Evolutionary conservation across 2,888 invertebrate species (phyloP), one percentile per base, ranked within the genome.

Genomic region (Dicyrtomina minuta): DNA sequence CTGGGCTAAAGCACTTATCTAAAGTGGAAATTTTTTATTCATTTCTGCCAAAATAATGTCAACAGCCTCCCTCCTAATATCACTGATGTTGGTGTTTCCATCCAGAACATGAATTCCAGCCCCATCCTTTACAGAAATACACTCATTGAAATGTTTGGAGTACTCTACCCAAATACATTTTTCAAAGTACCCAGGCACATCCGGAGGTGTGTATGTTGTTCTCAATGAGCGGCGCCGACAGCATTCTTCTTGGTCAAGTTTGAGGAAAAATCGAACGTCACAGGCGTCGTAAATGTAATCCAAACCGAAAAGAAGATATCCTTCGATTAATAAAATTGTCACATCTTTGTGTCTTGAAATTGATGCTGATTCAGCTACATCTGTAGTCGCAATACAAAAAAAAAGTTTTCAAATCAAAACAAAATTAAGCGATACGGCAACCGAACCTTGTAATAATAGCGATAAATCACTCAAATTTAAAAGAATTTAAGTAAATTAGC

Each of bases 81-180:
- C 39, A 33, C 68, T 58, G 2, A 76, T 74, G 24, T 68, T 26
- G 6, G 27, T 61, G 2, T 49, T 56, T 10, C 76, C 75, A 43
- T 73, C 68, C 62, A 76, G 74, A 26, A 74, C 70, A 4, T 66
- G 70, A 13, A 76, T 26, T 10, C 70, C 72, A 17, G 70, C 51
- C 12, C 70, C 72, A 17, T 70, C 51, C 5, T 44, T 51, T 41
- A 65, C 65, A 6, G 62, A 43, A 12, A 77, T 71, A 33, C 24
- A 73, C 1, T 71, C 15, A 0, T 73, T 61, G 46, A 56, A 72
- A 67, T 77, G 76, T 33, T 66, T 70, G n/a, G 55, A 41, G 66
- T 73, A 77, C 33, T 75, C 75, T 4, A 76, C 76, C 76, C 76
- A 77, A 41, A 77, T 65, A 8, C 73, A 68, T n/a, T 73, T 58